Conservation (phyloP, 2,888 invertebrate species). For the Conomelus anceps region DNA sequence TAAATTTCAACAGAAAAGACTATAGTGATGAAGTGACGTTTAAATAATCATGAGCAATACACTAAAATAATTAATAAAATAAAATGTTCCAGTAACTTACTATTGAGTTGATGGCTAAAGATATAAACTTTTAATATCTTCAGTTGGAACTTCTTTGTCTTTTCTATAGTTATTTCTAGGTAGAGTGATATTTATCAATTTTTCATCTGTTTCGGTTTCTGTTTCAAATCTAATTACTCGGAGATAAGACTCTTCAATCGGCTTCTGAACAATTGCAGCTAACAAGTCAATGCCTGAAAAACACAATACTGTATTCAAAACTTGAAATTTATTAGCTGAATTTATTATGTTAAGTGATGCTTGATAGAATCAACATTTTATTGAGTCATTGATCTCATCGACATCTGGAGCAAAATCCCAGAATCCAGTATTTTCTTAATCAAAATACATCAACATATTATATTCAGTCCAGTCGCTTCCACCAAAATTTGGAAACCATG, state of each 20-base stretch:
- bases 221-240: slow-evolving; percentile 44
- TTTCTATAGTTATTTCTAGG: slow-evolving; percentile 16
- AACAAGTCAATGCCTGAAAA: slow-evolving; percentile 31
- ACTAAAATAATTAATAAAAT: too few relatives aligned
- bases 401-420: too few relatives aligned
- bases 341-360: background rate
- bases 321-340: background rate
- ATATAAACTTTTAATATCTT: slow-evolving; percentile 1
- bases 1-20: too few relatives aligned
- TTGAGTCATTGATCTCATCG: too few relatives aligned
- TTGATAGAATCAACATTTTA: background rate
- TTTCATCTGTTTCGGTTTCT: slow-evolving; percentile 37
- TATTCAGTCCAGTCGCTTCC: too few relatives aligned
- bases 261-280: slow-evolving; percentile 33
- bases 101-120: background rate
- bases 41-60: too few relatives aligned
- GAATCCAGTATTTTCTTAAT: too few relatives aligned
- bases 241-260: slow-evolving; percentile 42
- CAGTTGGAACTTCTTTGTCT: background rate
- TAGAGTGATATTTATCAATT: slow-evolving; percentile 28
- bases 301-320: background rate
- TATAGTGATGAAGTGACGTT: too few relatives aligned
- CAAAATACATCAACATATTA: too few relatives aligned
- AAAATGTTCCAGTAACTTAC: background rate
- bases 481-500: too few relatives aligned